Evolutionary conservation across 2,888 invertebrate genomes (phyloP).

Genomic region (Chloroclystis v-ata): DNA sequence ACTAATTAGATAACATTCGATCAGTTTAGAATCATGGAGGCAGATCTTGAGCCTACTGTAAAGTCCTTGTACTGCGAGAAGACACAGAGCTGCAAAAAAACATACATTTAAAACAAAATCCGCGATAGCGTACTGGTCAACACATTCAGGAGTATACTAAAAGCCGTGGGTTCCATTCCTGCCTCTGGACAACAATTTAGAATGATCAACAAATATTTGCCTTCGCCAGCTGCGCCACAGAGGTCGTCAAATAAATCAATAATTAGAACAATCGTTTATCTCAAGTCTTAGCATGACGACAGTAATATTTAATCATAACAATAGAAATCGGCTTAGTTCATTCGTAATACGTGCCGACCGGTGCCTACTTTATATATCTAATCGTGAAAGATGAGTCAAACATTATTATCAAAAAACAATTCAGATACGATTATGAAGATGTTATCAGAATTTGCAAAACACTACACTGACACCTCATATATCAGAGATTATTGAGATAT

Average conservation of each 20-base stretch:
- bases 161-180: no score
- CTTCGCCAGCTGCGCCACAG: no score
- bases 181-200: no score
- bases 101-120: constrained; percentile 25
- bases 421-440: constrained; percentile 17
- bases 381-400: constrained; percentile 8
- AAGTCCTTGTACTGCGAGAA: constrained; percentile 97
- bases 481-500: constrained; percentile 21
- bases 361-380: constrained; percentile 1
- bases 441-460: constrained; percentile 24
- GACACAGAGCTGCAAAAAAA: constrained; percentile 88
- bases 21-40: constrained; percentile 82
- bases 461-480: constrained; percentile 25
- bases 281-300: no score
- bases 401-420: constrained; percentile 19
- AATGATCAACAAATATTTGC: no score
- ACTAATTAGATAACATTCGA: constrained; percentile 36
- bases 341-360: neutral
- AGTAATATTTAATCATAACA: no score
- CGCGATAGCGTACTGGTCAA: no score
- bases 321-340: no score
- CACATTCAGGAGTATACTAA: no score
- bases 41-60: constrained; percentile 88
- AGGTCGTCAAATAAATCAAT: no score
- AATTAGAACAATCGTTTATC: no score